Conservation (phyloP, 2,113 vertebrate genomes). For the Brachypodius melanocephalos region DNA sequence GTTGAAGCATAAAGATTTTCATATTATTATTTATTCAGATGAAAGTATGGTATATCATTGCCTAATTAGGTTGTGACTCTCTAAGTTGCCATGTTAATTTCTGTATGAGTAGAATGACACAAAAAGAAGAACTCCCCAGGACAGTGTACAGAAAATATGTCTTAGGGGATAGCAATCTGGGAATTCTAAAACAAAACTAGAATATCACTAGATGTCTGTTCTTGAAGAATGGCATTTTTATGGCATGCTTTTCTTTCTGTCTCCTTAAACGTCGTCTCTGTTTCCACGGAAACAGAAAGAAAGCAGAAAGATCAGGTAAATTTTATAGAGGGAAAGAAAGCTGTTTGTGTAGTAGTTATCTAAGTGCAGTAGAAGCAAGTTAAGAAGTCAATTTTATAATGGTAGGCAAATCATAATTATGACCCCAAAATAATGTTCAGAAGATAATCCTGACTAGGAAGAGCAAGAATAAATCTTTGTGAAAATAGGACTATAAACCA, state of each 20-base stretch:
- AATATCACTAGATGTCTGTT: not conserved
- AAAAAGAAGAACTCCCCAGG: not conserved
- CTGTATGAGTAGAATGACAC: not conserved
- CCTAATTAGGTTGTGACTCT: not conserved
- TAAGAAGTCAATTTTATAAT: not conserved
- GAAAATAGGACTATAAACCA: not conserved
- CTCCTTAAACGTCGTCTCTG: not conserved
- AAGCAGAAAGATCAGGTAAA: not conserved
- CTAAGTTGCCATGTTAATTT: not conserved
- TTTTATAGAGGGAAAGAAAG: not conserved
- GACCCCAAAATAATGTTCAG: not conserved
- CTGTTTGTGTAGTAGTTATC: not conserved
- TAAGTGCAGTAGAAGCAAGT: not conserved
- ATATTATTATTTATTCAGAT: not conserved
- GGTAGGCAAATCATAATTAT: not conserved
- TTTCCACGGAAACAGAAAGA: constrained; percentile 27
- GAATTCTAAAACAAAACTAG: not conserved
- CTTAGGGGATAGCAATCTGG: not conserved
- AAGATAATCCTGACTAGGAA: not conserved
- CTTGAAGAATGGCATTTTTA: not conserved
- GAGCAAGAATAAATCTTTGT: not conserved
- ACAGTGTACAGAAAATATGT: not conserved
- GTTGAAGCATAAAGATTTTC: not conserved
- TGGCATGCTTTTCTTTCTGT: not conserved
- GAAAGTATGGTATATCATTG: not conserved